Base-by-base conservation (phyloP, 2,113 vertebrate genomes). In the Galbula dea region DNA sequence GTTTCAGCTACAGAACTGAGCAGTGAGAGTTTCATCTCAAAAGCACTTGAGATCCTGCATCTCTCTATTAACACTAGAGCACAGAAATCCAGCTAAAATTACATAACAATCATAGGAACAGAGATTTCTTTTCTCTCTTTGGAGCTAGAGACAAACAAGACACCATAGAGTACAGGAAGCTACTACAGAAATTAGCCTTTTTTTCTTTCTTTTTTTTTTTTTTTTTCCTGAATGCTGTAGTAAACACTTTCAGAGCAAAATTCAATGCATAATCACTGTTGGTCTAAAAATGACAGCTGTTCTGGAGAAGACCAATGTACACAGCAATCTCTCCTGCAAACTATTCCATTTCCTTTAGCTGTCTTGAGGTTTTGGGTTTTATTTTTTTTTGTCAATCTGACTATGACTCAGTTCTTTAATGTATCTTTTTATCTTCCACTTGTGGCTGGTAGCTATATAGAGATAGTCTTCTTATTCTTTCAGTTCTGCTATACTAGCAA, bases 171-270 rank as follows among this genome's bases (percentile, higher is more conserved):
- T 88, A 88, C 36, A 89, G 74, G 58, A 59, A 93, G 65, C 90
- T 85, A 93, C 71, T 95, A 93, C 32, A 30, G 88, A 71, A 97
- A 97, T 95, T 91, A 95, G 43, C 32, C 48, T 76, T 90, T 88
- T 95, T 86, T 77, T 19, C 86, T 80, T 89, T n/a, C n/a, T n/a
- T n/a, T n/a, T n/a, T n/a, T n/a, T 76, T 90, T 88, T 95, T 86
- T 77, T 19, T 86, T 80, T 89, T 81, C 20, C 73, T 86, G 68
- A 94, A 84, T 91, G 82, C 82, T 80, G 58, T 86, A 95, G 92
- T 95, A 97, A 97, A 96, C 69, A 92, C 30, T 93, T 95, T 89
- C 67, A 92, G 79, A 90, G 63, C 83, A 95, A 95, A 93, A 90
- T 90, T 95, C 72, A 91, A 83, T 90, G 87, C 84, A 93, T 94